Evolutionary conservation across 2,797 vertebrate species (phyloP), one percentile per base, ranked within the genome.

Genomic region (Amazona finschi): DNA sequence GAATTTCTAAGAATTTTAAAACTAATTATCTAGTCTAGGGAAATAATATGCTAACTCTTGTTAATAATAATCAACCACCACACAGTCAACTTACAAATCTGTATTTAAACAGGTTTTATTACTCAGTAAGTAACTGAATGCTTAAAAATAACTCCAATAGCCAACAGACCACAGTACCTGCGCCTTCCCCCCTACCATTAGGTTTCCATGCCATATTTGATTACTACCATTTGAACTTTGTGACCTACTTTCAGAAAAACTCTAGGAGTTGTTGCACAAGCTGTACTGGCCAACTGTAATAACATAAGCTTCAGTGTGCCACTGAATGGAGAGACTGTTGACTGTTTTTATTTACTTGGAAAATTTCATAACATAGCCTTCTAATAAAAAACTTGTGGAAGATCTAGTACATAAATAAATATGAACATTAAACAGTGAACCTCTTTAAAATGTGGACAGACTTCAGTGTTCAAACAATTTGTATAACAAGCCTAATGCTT

Each of bases 231-330:
- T 76, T 97, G 94, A 97, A 96, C 92, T 86, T 75, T 75, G 89
- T 94, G 92, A 96, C 96, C 93, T 98, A 96, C 97, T 97, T 97
- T 94, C 95, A 93, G 90, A 97, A 96, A 94, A 94, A 96, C 85
- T 77, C 79, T 81, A 95, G 72, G 97, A 97, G 85, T 78, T 96
- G 93, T 97, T 96, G 95, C 87, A 94, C 84, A 87, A 80, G 84
- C 77, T 82, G 70, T 89, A 43, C 85, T 50, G 71, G 87, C 94
- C 94, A 97, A 85, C 84, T 90, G 78, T 7, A 93, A 79, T 41
- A 95, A 97, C 64, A 93, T 75, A 95, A 93, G 94, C 92, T 85
- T 75, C 95, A 97, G 89, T 97, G 87, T 97, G 75, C 44, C 76
- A 90, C 82, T 98, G 97, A 98, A 98, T 97, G 82, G 82, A 20